Base-by-base conservation (phyloP, 2,113 vertebrate species). In the Myiagra hebetior region DNA sequence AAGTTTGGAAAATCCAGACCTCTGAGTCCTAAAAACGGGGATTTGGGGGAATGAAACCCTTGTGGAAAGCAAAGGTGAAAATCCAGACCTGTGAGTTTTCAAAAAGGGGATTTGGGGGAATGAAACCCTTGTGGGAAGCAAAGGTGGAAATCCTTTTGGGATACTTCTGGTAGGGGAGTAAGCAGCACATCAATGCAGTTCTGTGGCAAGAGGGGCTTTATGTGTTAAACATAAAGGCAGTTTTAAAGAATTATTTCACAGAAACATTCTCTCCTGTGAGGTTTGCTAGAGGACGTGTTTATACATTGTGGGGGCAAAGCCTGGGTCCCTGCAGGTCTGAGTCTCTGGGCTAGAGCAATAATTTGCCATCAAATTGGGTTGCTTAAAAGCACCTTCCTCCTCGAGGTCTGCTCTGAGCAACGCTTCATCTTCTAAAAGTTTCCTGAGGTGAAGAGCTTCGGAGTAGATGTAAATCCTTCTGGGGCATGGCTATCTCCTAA, bases 101-200 rank as follows among this genome's bases (percentile, higher is more conserved):
- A n/a, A n/a, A n/a, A n/a, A 4, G 7, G 8, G 35, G 10, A 2
- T 37, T 6, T 11, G 5, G 14, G 23, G 42, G 21, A 49, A 28
- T 11, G 2, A 73, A 81, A 57, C 11, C 46, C 46, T 47, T 47
- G 46, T 47, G 46, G 74, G 81, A 88, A 35, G 59, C 3, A 23
- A 64, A 83, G 18, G 4, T 59, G 59, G 73, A 62, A 83, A n/a
- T 22, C 17, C 30, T 52, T 41, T 33, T 26, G 46, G 23, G 10
- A 5, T 55, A 2, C 18, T 88, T 35, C 27, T 42, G 14, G 6
- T n/a, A 8, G 12, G 24, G 18, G 46, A 41, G 28, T 24, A 50
- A 76, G 7, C 0, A 4, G 1, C 3, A 8, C 5, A 12, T 20
- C 11, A 13, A 0, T 21, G 11, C 9, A n/a, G 0, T 63, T 50